Evolutionary conservation across 2,888 invertebrate species (phyloP).

Genomic region (Cheilosia impressa): DNA sequence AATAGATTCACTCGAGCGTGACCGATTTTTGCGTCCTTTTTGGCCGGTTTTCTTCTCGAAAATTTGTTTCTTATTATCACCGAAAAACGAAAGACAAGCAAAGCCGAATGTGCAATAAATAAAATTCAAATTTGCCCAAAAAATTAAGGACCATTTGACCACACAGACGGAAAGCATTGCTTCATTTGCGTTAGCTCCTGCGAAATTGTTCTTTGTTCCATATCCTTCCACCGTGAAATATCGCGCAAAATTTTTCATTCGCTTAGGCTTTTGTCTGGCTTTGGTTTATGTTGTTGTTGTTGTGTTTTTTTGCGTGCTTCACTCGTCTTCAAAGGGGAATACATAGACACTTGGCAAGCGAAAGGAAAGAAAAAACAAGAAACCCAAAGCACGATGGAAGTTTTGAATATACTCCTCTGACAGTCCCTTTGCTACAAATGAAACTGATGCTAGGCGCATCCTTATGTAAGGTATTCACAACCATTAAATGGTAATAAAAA

Average conservation of each 20-base stretch:
- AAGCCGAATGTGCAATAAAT: conserved; percentile 47
- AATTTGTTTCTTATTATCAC: conserved; percentile 71
- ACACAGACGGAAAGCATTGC: conserved; percentile 10
- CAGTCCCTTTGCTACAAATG: conserved; percentile 28
- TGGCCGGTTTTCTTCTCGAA: conserved; percentile 48
- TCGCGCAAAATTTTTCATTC: conserved; percentile 12
- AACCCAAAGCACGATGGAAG: conserved; percentile 39
- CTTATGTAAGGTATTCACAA: conserved; percentile 50
- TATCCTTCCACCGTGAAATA: conserved; percentile 47
- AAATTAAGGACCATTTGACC: conserved; percentile 47
- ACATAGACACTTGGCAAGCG: background rate
- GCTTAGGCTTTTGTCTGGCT: conserved; percentile 44
- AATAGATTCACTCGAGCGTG: conserved; percentile 64
- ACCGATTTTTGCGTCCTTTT: conserved; percentile 65
- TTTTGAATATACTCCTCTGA: conserved; percentile 32
- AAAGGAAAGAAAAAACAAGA: background rate
- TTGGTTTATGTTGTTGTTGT: too few relatives aligned
- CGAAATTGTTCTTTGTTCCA: conserved; percentile 27
- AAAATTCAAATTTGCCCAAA: conserved; percentile 64
- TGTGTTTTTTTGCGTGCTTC: background rate
- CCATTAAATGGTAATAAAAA: conserved; percentile 71
- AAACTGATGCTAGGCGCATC: conserved; percentile 47
- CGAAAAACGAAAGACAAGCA: conserved; percentile 35
- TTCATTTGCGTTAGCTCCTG: background rate
- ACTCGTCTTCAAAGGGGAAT: conserved; percentile 4